Evolutionary conservation across 1,140 invertebrate species (phyloP), one percentile per base, ranked within the genome.

Genomic region (Sesamia nonagrioides): DNA sequence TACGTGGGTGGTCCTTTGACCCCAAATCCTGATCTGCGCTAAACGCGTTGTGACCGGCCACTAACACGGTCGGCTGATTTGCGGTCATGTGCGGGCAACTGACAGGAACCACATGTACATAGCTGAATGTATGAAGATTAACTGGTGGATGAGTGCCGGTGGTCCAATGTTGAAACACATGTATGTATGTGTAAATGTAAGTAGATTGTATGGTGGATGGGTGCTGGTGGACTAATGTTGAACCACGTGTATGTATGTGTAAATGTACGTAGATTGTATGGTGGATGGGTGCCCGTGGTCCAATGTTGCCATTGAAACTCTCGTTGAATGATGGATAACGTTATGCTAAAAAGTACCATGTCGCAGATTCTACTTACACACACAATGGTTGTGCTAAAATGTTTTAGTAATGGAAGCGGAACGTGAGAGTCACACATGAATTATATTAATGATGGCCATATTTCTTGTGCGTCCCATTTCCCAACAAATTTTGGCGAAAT

Each of bases 1-100:
- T 69, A 50, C 66, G 66, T 69, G 66, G 66, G 66, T 69, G 66
- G 66, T 69, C 66, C 66, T 50, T 50, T 69, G 66, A 69, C 66
- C 66, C 66, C 45, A 18, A 48, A n/a, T 21, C 18, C 40, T 48
- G 66, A 48, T 69, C 66, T 69, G 15, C 66, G 66, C 40, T 21
- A 45, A 48, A 33, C 63, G 21, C 11, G 63, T 11, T 15, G 13
- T 18, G 11, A 18, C 42, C 17, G 37, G 15, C 60, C 15, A 42
- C 18, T 68, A 50, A 50, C 8, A 50, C 63, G 40, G 9, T 50
- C 42, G n/a, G 42, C 37, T 4, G 35, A n/a, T 68, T 50, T 48
- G 63, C 63, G 63, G 40, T 27, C 21, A 68, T 68, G 63, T 27
- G 63, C 63, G 9, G 17, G 11, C 9, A 50, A 69, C 66, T 48